phyloP scores from a whole-genome alignment of 1,140 invertebrate species.

The Lucilia cuprina region DNA sequence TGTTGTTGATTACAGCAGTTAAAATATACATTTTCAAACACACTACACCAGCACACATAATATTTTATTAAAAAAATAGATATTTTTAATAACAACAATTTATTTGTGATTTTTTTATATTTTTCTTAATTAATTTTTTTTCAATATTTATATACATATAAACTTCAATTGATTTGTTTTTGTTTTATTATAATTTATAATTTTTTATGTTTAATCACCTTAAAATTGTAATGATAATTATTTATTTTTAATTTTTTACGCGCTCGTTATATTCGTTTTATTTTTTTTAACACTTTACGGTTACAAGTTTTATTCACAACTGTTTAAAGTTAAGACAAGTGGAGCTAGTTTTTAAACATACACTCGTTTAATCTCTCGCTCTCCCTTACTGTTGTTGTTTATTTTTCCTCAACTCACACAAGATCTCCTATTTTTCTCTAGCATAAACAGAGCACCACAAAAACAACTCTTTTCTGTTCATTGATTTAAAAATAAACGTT shows the following conservation, averaged over 20 bases:
- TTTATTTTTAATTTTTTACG: background rate
- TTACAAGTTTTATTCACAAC: conserved; percentile 32
- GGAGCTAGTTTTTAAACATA: conserved; percentile 25
- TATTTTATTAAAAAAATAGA: background rate
- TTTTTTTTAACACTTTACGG: background rate
- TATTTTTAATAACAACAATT: background rate
- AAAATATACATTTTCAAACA: background rate
- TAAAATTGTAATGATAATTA: background rate
- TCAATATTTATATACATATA: background rate
- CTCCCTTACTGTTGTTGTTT: background rate
- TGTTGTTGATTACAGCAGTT: background rate
- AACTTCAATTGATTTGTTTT: background rate
- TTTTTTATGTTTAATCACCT: background rate
- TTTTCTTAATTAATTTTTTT: background rate
- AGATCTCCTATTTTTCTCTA: background rate
- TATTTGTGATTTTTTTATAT: background rate
- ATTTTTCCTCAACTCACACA: background rate
- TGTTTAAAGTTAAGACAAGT: conserved; percentile 20
- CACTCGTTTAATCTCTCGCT: background rate
- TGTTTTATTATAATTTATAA: background rate
- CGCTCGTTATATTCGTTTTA: background rate
- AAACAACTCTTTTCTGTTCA: background rate
- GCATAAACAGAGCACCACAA: background rate
- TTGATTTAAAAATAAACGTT: conserved; percentile 2
- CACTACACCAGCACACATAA: background rate